These are phyloP conservation scores for Caretta caretta DNA, from an alignment of 2,113 vertebrate genomes.

Conservation along the genomic window DNA sequence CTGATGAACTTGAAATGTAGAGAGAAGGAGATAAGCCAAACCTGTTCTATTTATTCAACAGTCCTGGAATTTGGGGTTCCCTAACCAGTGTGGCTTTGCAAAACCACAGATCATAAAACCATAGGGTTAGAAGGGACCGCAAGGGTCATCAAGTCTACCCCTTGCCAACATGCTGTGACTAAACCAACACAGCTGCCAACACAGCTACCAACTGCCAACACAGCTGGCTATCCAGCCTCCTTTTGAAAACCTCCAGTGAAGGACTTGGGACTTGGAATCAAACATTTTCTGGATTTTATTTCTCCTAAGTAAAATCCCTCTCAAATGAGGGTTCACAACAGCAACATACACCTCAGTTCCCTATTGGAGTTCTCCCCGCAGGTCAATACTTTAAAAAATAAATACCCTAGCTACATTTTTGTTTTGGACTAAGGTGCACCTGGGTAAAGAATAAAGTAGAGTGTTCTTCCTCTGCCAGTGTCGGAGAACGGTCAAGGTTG, in stretches of 20 bases:
- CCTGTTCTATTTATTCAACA: not conserved
- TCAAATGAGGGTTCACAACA: not conserved
- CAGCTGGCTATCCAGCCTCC: too few species aligned
- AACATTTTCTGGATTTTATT: not conserved
- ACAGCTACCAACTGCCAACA: too few species aligned
- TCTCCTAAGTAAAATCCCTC: not conserved
- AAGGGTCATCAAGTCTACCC: too few species aligned
- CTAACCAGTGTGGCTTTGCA: not conserved
- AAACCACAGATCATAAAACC: not conserved
- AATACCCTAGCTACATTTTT: not conserved
- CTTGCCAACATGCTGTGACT: too few species aligned
- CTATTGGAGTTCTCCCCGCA: not conserved
- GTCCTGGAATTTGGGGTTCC: not conserved
- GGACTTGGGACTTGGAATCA: not conserved
- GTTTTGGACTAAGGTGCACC: not conserved
- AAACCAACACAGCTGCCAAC: too few species aligned
- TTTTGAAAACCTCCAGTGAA: too few species aligned
- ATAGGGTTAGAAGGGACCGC: too few species aligned
- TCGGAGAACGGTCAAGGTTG: not conserved
- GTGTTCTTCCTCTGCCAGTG: not conserved
- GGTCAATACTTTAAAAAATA: rapidly evolving
- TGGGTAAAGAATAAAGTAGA: not conserved
- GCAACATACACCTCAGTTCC: not conserved
- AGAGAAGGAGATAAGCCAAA: not conserved
- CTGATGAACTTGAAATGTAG: not conserved